Evolutionary conservation across 2,797 vertebrate species (phyloP).

Genomic region (Melanogrammus aeglefinus): DNA sequence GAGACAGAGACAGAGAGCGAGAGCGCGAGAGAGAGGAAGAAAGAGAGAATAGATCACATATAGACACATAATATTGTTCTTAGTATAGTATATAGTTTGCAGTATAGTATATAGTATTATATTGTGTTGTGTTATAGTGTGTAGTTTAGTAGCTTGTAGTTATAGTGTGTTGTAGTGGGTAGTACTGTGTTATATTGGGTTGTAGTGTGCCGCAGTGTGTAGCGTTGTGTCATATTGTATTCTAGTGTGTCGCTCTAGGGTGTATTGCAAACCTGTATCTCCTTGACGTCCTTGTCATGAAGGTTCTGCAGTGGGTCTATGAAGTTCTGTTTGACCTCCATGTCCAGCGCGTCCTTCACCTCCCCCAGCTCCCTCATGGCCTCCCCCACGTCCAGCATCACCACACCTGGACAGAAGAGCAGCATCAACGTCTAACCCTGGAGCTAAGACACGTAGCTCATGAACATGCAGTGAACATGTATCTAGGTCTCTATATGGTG

Average conservation of each 20-base stretch:
- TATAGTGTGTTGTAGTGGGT: too few species aligned
- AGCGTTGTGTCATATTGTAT: not conserved
- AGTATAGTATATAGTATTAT: too few species aligned
- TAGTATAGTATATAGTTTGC: too few species aligned
- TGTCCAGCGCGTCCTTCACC: constrained; percentile 92
- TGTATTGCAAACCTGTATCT: constrained; percentile 83
- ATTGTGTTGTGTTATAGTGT: too few species aligned
- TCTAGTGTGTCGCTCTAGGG: not conserved
- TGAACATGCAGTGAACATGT: too few species aligned
- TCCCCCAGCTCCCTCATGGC: constrained; percentile 89
- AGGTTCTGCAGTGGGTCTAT: constrained; percentile 95
- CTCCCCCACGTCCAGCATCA: constrained; percentile 85
- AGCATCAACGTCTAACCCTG: not conserved
- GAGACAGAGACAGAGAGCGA: too few species aligned
- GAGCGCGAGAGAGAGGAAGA: too few species aligned
- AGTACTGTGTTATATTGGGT: not conserved
- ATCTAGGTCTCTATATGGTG: too few species aligned
- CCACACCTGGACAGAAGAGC: constrained; percentile 70
- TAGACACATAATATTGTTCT: too few species aligned
- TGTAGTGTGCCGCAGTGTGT: not conserved
- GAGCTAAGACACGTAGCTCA: not conserved
- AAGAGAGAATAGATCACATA: too few species aligned
- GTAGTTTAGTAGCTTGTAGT: too few species aligned
- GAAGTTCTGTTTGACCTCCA: constrained; percentile 96
- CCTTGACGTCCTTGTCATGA: constrained; percentile 93